These are phyloP conservation scores for Otocyon megalotis DNA, from an alignment of 2,113 vertebrate species.

Conservation along the genomic window DNA sequence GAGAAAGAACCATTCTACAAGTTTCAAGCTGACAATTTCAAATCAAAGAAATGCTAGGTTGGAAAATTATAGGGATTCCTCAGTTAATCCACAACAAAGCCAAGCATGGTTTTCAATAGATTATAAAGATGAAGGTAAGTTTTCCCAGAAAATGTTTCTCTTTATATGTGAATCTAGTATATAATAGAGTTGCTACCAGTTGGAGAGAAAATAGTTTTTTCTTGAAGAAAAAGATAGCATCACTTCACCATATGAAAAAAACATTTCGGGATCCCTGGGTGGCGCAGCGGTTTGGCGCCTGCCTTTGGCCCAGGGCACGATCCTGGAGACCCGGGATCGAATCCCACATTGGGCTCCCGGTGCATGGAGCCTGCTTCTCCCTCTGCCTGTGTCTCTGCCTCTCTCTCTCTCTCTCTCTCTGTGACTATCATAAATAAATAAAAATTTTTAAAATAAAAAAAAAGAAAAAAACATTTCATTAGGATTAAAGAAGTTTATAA, in stretches of 20 bases:
- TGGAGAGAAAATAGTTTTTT: neutral
- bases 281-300: too few species aligned
- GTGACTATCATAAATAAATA: too few species aligned
- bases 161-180: neutral
- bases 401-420: too few species aligned
- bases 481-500: neutral
- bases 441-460: too few species aligned
- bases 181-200: neutral
- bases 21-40: constrained; percentile 23
- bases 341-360: too few species aligned
- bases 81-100: neutral
- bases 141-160: neutral
- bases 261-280: too few species aligned
- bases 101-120: neutral
- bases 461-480: neutral
- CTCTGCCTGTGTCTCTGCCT: too few species aligned
- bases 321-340: too few species aligned
- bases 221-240: neutral
- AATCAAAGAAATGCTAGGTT: constrained; percentile 31
- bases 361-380: too few species aligned
- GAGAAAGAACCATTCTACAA: neutral
- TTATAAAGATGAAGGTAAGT: neutral
- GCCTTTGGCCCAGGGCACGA: too few species aligned
- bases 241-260: constrained; percentile 1
- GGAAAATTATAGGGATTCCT: constrained; percentile 19